Base-by-base conservation (phyloP, 1,140 invertebrate species). In the Drosophila bifasciata region DNA sequence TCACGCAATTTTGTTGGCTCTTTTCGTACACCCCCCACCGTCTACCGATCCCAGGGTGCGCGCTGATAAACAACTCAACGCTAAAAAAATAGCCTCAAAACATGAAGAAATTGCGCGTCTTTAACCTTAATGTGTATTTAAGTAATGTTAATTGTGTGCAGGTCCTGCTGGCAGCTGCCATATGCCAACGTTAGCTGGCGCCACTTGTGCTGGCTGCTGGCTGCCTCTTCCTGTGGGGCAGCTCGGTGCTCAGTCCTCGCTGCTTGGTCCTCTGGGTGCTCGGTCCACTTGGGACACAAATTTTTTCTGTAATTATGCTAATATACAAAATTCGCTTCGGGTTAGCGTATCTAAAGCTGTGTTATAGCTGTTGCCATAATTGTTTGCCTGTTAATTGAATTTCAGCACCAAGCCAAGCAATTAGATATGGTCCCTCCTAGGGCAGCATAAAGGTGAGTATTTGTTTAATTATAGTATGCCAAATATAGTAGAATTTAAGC, bases 91-190 rank as follows among this genome's bases (percentile, higher is more conserved):
- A 84, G 83, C 83, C 83, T 36, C 62, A 69, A 52, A 88, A 88
- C 83, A 88, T 88, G 79, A 75, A 89, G 70, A 77, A 89, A 88
- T 89, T 79, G 79, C 60, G 79, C 84, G 84, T 89, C 84, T 89
- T 89, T 89, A 89, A 84, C 84, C 84, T 89, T 89, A 89, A 89
- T 89, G 84, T 89, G 72, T 79, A 89, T 89, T 89, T 89, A 89
- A 89, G 84, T 89, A 89, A 89, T 89, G 84, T 89, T 89, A 89
- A 89, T 89, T 89, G 79, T 88, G 79, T 83, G 66, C 60, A 63
- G 74, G 28, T 36, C 4, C 32, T 13, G 51, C 45, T 48, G 49
- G 59, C 77, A 86, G 77, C 62, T 75, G 79, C 59, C 67, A 71
- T 60, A 61, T 45, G 28, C 52, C 36, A 71, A 40, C 74, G 73